Conservation (phyloP, 2,888 invertebrate genomes). For the Pseudococcus viburni region DNA sequence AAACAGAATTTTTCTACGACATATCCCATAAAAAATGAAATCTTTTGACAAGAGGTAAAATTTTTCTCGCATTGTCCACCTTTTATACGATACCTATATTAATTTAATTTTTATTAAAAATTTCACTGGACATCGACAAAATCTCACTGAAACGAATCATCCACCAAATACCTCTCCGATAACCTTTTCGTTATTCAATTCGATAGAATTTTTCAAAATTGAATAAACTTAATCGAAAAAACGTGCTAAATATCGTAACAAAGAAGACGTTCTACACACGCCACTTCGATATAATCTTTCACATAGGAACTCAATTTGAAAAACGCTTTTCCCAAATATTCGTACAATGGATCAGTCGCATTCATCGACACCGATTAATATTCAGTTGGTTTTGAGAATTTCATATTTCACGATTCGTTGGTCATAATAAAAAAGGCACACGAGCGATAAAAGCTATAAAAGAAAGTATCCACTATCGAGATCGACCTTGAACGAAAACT, state of each 20-base stretch:
- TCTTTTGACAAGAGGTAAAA: too few species aligned
- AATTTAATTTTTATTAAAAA: too few species aligned
- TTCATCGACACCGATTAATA: constrained; percentile 7
- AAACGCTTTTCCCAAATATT: neutral
- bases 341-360: neutral
- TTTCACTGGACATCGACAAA: neutral
- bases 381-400: neutral
- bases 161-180: too few species aligned
- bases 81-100: too few species aligned
- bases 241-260: neutral
- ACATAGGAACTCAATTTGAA: neutral
- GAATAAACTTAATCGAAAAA: neutral
- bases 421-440: neutral
- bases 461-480: neutral
- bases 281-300: neutral
- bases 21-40: too few species aligned
- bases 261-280: neutral
- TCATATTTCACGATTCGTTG: constrained; percentile 1
- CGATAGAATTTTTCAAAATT: neutral
- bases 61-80: too few species aligned
- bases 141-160: neutral
- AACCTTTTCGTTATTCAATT: neutral
- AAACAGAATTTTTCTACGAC: too few species aligned
- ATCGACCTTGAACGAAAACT: neutral
- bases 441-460: constrained; percentile 14